Percentiles rank a stretch among this genome's conserved stretches.
These are phyloP conservation scores for Leucophenga varia DNA, from an alignment of 1,140 invertebrate species.

Conservation along the genomic window DNA sequence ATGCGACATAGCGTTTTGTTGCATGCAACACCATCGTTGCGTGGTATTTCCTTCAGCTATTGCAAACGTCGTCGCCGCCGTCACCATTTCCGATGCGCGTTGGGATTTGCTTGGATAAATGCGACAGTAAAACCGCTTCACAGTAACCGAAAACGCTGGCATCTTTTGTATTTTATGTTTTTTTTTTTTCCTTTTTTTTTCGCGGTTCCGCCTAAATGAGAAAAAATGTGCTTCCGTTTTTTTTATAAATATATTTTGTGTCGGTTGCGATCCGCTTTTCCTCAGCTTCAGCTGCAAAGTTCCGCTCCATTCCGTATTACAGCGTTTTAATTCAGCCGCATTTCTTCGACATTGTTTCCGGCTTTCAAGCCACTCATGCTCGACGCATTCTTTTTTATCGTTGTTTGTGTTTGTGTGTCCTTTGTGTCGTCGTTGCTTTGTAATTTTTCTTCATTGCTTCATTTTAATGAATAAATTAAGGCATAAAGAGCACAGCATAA, in stretches of 20 bases:
- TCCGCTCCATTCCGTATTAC: no score
- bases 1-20: no score
- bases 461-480: slow-evolving; percentile 17
- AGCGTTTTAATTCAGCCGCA: slow-evolving; percentile 4
- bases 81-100: slow-evolving; percentile 9
- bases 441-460: slow-evolving; percentile 6
- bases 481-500: slow-evolving; percentile 21
- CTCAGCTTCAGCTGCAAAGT: slow-evolving; percentile 14
- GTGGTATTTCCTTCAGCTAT: slow-evolving; percentile 14
- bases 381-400: no score
- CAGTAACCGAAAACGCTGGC: no score
- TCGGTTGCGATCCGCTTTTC: no score
- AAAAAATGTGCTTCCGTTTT: no score
- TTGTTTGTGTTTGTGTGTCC: no score
- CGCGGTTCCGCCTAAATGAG: no score
- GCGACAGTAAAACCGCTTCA: not conserved
- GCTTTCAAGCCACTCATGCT: no score
- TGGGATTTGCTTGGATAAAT: not conserved
- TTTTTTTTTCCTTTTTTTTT: no score
- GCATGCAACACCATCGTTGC: slow-evolving; percentile 16
- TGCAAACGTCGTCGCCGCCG: slow-evolving; percentile 18
- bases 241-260: slow-evolving; percentile 34
- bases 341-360: slow-evolving; percentile 28
- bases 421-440: no score
- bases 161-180: slow-evolving; percentile 30